phyloP scores from a whole-genome alignment of 2,797 vertebrate genomes.

The Xiphophorus birchmanni region DNA sequence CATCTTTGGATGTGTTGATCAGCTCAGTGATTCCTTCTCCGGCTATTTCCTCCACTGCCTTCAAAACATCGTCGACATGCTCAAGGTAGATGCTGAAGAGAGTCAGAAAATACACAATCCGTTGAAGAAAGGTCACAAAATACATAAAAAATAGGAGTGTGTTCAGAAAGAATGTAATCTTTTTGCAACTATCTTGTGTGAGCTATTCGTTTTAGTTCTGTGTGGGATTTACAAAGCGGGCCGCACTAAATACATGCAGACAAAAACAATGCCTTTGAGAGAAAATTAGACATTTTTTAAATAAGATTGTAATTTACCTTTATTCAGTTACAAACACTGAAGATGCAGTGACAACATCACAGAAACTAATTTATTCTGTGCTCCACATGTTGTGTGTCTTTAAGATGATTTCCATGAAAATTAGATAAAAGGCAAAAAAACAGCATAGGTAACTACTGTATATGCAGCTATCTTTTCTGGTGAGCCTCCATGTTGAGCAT shows the following conservation, averaged over 20 bases:
- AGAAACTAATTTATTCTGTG: background rate
- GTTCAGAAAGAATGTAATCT: background rate
- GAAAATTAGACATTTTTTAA: background rate
- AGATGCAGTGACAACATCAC: background rate
- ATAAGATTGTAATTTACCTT: background rate
- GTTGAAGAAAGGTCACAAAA: background rate
- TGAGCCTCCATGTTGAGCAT: background rate
- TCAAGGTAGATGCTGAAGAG: slow-evolving; percentile 88
- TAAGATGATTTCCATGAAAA: background rate
- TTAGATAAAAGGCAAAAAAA: background rate
- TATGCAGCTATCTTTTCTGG: background rate
- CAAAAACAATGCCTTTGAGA: background rate
- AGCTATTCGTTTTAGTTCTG: background rate
- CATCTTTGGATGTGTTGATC: slow-evolving; percentile 85
- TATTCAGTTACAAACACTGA: background rate
- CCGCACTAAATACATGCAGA: background rate
- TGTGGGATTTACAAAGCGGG: background rate
- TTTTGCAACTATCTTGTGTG: background rate
- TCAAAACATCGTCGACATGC: slow-evolving; percentile 87
- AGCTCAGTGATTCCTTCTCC: slow-evolving; percentile 87
- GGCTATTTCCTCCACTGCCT: slow-evolving; percentile 92
- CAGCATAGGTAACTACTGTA: background rate
- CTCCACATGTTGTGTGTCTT: background rate
- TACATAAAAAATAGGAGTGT: background rate
- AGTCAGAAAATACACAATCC: background rate